Percentiles rank a stretch among this genome's conserved stretches.
Conservation (phyloP, 2,113 vertebrate genomes). For the Hippocampus abdominalis region DNA sequence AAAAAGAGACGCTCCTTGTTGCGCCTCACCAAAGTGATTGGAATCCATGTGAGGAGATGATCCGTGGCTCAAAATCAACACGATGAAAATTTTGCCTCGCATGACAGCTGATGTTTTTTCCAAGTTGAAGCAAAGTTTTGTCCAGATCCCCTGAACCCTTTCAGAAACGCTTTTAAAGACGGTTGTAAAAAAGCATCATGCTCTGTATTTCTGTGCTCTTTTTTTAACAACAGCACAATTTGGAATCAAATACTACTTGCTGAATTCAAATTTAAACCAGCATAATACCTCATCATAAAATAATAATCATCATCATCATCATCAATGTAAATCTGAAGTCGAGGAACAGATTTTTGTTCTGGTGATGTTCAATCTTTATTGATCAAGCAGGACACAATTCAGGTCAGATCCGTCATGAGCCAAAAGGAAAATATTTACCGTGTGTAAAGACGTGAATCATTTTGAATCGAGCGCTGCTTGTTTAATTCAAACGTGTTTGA, state of each 20-base stretch:
- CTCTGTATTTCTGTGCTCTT: not conserved
- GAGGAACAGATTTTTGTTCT: no score
- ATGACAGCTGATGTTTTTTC: slow-evolving; percentile 34
- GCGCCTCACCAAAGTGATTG: slow-evolving; percentile 39
- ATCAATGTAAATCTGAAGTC: no score
- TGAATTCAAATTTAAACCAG: not conserved
- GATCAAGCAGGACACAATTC: no score
- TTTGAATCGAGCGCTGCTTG: no score
- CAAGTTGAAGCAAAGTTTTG: slow-evolving; percentile 18
- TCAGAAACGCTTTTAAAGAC: not conserved
- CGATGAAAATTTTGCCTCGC: slow-evolving; percentile 35
- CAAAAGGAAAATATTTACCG: no score
- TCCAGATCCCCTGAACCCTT: slow-evolving; percentile 11
- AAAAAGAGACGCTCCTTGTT: slow-evolving; percentile 47
- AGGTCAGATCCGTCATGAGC: no score
- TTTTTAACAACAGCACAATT: not conserved
- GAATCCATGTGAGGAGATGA: slow-evolving; percentile 54
- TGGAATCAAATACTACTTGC: not conserved
- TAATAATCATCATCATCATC: no score
- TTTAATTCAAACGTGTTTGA: no score
- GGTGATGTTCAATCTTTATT: no score
- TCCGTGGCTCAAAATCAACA: slow-evolving; percentile 31
- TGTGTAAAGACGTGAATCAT: no score
- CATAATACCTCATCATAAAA: not conserved
- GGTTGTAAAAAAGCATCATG: not conserved